These are phyloP conservation scores for Cryptotermes secundus DNA, from an alignment of 1,140 invertebrate species.

Conservation along the genomic window DNA sequence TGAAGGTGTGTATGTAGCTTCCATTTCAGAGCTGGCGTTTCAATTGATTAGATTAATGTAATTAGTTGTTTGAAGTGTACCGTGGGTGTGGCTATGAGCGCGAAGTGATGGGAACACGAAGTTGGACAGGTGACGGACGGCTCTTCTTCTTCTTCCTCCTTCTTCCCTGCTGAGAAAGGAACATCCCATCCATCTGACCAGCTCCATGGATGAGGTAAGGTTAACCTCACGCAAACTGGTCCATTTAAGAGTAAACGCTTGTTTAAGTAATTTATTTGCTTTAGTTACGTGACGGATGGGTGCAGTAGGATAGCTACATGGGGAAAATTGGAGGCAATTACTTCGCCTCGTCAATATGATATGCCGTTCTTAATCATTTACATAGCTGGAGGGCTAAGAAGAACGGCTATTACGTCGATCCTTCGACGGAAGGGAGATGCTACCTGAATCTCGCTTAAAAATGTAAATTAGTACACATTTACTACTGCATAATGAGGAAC, in stretches of 20 bases:
- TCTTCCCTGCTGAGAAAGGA: conserved; percentile 15
- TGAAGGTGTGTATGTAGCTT: background rate
- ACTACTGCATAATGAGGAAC: too few relatives aligned
- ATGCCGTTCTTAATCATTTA: too few relatives aligned
- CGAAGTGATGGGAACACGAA: background rate
- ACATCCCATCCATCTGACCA: background rate
- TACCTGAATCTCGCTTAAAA: too few relatives aligned
- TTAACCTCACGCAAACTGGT: background rate
- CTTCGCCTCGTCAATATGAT: too few relatives aligned
- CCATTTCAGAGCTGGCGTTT: background rate
- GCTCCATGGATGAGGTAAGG: background rate
- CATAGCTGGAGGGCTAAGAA: too few relatives aligned
- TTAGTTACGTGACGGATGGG: background rate
- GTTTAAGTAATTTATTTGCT: too few relatives aligned
- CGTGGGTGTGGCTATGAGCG: conserved; percentile 16
- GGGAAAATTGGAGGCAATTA: background rate
- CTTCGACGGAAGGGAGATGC: too few relatives aligned
- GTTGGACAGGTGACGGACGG: background rate
- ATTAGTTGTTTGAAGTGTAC: background rate
- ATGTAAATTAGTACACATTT: too few relatives aligned
- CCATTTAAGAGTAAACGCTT: too few relatives aligned
- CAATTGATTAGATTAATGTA: background rate
- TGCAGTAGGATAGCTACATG: background rate
- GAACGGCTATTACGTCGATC: too few relatives aligned
- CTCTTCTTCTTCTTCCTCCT: background rate